Percentiles rank a stretch among this genome's conserved stretches.
Conservation (phyloP, 2,888 invertebrate species). For the Ellobium chinense region DNA sequence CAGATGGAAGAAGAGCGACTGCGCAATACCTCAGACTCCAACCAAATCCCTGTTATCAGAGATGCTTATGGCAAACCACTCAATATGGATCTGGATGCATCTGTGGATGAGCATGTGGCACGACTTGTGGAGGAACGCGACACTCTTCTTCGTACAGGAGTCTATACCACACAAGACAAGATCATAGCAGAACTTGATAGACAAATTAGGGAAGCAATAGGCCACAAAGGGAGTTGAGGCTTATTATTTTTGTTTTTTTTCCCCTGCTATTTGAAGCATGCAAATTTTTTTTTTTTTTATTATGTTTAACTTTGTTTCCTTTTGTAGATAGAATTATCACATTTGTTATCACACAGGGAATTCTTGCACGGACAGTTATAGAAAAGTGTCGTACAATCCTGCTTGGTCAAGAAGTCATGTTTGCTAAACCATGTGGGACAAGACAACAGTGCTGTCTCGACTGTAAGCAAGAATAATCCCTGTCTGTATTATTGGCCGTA, state of each 20-base stretch:
- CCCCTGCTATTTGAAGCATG: too few relatives aligned
- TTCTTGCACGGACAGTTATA: too few relatives aligned
- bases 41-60: slow-evolving; percentile 45
- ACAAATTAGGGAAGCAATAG: slow-evolving; percentile 77
- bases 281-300: too few relatives aligned
- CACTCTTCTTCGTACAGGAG: slow-evolving; percentile 78
- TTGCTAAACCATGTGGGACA: too few relatives aligned
- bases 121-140: slow-evolving; percentile 78
- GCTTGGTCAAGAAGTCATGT: too few relatives aligned
- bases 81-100: slow-evolving; percentile 55
- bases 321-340: too few relatives aligned
- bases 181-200: slow-evolving; percentile 79
- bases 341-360: too few relatives aligned
- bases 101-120: slow-evolving; percentile 75
- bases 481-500: too few relatives aligned
- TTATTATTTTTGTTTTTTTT: not conserved
- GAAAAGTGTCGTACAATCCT: too few relatives aligned
- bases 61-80: slow-evolving; percentile 50
- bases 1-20: slow-evolving; percentile 68
- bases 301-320: too few relatives aligned
- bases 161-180: slow-evolving; percentile 77
- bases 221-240: slow-evolving; percentile 63
- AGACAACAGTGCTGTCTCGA: too few relatives aligned
- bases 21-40: slow-evolving; percentile 59
- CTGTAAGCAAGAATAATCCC: too few relatives aligned